Evolutionary conservation across 2,888 invertebrate species (phyloP).

Genomic region (Lingula anatina): DNA sequence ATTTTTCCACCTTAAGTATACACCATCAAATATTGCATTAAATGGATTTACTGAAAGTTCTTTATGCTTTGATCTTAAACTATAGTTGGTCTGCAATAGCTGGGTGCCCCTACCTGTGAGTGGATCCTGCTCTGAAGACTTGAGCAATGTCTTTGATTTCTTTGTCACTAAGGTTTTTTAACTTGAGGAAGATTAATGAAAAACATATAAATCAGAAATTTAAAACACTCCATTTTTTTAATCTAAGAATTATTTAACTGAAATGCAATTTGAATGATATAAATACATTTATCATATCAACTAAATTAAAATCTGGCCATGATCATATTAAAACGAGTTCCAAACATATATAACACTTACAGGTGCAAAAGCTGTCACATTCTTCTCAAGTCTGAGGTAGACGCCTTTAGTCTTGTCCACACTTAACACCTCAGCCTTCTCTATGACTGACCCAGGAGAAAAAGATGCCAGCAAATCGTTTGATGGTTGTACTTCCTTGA

Average conservation of each 20-base stretch:
- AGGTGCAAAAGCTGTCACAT: conserved; percentile 22
- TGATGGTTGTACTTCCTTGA: conserved; percentile 12
- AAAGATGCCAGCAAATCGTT: too few relatives aligned
- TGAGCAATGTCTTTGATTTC: conserved; percentile 11
- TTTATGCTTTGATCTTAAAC: too few relatives aligned
- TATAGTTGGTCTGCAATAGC: too few relatives aligned
- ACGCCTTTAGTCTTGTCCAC: conserved; percentile 22
- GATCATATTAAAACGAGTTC: conserved; percentile 12
- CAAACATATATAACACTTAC: conserved; percentile 17
- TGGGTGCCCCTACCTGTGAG: conserved; percentile 23
- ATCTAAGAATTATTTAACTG: too few relatives aligned
- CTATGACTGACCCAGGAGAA: conserved; percentile 27
- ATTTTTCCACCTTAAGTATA: too few relatives aligned
- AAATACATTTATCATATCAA: neutral
- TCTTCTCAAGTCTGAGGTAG: conserved; percentile 20
- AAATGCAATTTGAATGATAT: too few relatives aligned
- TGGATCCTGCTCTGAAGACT: conserved; percentile 15
- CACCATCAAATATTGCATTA: too few relatives aligned
- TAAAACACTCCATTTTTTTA: too few relatives aligned
- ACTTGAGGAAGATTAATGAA: conserved; percentile 10
- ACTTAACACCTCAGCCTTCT: conserved; percentile 20
- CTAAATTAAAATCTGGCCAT: neutral
- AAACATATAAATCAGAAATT: neutral
- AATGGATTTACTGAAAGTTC: too few relatives aligned
- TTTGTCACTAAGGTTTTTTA: conserved; percentile 19